Base-by-base conservation (phyloP, 2,113 vertebrate species). In the Panthera leo region DNA sequence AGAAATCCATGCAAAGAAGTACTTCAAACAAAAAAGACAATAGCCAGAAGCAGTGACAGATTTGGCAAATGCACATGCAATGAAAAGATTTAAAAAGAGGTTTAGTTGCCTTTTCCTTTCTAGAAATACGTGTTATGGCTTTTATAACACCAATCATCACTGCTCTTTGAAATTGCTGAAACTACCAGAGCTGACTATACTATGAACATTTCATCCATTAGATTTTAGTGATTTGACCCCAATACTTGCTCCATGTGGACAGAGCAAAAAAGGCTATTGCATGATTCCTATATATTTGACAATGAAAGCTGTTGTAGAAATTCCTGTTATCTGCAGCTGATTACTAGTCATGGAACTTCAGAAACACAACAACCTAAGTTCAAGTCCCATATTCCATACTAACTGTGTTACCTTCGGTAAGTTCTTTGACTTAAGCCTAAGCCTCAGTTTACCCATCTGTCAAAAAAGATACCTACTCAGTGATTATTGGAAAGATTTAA, bases 41-140 rank as follows among this genome's bases (percentile, higher is more conserved):
- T 70, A 82, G 87, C 76, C 51, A 67, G 93, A 89, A 92, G 34
- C 93, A 87, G 85, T 45, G 88, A 97, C 71, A 92, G 92, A 91
- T 84, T 87, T 84, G 95, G 93, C 94, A 76, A 93, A 97, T 27
- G 88, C 61, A n/a, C 94, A 97, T 76, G 90, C 89, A 90, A 93
- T 82, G 96, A 71, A 85, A 89, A 6, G 45, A 78, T 29, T 65
- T 42, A 39, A 91, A 79, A 94, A 91, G 85, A 58, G 23, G 39
- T 42, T 31, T 68, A 51, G 84, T 70, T 91, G 58, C 27, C 45
- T 95, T 85, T 96, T 76, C 58, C 73, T 65, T 89, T 95, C 82
- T 58, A 75, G 76, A 84, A 92, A 90, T 0, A 0, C 34, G 5
- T 79, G 65, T 85, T 55, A 45, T 3, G n/a, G 58, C 42, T 85